These are phyloP conservation scores for Eurois occulta DNA, from an alignment of 2,888 invertebrate genomes.

Conservation along the genomic window DNA sequence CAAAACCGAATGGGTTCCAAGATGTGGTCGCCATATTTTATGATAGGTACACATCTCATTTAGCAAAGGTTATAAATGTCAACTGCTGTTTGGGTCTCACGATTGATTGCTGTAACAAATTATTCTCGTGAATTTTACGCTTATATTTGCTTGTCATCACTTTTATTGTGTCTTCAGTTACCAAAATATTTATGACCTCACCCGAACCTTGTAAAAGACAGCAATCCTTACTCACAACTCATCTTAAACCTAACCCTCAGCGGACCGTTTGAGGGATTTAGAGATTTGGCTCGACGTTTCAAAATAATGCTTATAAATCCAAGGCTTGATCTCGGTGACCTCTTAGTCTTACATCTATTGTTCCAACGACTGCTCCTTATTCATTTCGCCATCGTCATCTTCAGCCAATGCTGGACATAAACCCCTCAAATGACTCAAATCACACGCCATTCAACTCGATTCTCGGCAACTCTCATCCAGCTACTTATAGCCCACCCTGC, in stretches of 20 bases:
- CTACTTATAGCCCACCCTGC: background rate
- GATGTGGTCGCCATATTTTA: conserved; percentile 34
- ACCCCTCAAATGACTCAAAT: background rate
- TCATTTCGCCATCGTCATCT: background rate
- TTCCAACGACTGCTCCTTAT: background rate
- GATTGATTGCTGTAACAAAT: conserved; percentile 48
- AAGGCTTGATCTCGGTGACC: background rate
- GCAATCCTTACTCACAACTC: conserved; percentile 4
- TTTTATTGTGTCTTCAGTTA: conserved; percentile 16
- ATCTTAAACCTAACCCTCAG: background rate
- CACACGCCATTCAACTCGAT: background rate
- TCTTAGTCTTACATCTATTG: background rate
- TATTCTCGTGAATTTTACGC: conserved; percentile 19
- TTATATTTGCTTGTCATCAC: conserved; percentile 24
- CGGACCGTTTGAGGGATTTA: conserved; percentile 5
- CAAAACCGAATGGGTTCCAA: conserved; percentile 18
- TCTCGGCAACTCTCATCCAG: background rate
- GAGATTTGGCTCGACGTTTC: conserved; percentile 10
- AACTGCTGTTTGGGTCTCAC: conserved; percentile 28
- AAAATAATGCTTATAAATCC: conserved; percentile 19
- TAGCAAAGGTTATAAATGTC: conserved; percentile 48
- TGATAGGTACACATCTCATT: conserved; percentile 31
- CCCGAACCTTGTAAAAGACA: background rate
- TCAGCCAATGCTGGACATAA: background rate
- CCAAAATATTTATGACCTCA: conserved; percentile 28